Evolutionary conservation across 2,888 invertebrate genomes (phyloP), one percentile per base, ranked within the genome.

Genomic region (Coremacera marginata): DNA sequence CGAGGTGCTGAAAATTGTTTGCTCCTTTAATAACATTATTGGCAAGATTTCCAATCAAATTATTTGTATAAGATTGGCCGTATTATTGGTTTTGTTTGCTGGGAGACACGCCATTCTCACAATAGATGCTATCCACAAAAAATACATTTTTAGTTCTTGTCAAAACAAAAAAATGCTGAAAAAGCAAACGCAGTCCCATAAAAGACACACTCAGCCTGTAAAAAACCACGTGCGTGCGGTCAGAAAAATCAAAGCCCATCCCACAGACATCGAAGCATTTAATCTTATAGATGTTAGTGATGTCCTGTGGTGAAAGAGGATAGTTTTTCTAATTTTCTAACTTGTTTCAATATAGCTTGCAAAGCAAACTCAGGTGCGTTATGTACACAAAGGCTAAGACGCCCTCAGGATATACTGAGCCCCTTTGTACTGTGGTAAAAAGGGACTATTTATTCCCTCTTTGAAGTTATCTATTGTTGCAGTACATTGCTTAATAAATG

Each of bases 221-320:
- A 27, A 9, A 31, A 49, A 62, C 75, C 70, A 77, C 74, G 77
- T 77, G 77, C 67, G 75, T 78, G 78, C 78, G 76, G 78, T 78
- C n/a, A n/a, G 11, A 34, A 34, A 37, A 62, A 73, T 49, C 22
- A 22, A 34, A 5, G 51, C 7, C 63, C 49, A 67, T 19, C 67
- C 75, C 71, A 75, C 63, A 79, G 79, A 79, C 77, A 77, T 67
- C 76, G 76, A 65, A 49, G 70, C 77, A 67, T 75, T 79, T 77
- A 77, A 79, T 79, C 75, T 79, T 60, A 51, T 51, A 52, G 25
- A 22, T 5, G 16, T 25, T 31, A 19, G 51, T 25, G 16, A 67
- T 22, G 65, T 67, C 65, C 44, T 19, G 65, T 44, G 65, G 70
- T 31, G 51, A 19, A 4, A 37, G n/a, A 34, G 70, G 14, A 27